Evolutionary conservation across 2,888 invertebrate species (phyloP), one percentile per base, ranked within the genome.

Genomic region (Erebia aethiops): DNA sequence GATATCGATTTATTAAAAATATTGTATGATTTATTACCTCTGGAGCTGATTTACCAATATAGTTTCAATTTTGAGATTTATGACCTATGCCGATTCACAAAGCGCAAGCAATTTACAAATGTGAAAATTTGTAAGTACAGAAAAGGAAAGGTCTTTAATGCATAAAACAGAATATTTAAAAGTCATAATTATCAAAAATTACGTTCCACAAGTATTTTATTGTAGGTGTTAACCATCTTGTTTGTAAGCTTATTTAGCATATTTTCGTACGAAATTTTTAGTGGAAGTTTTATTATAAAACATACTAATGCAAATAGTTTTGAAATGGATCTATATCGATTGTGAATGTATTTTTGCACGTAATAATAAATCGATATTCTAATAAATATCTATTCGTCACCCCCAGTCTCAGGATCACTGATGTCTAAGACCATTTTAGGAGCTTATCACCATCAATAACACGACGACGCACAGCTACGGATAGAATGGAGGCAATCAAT

Each of bases 381-480:
- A 65, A 65, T 54, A 54, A 65, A 65, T 54, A 65, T 67, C 58
- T 57, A 58, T 58, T 26, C 21, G 21, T 58, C 67, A 67, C 56
- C 49, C 49, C 16, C 41, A 67, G 77, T 79, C 82, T 82, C 77
- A 76, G 75, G 74, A 78, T 78, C 78, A 77, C 78, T 73, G 75
- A 74, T 77, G 69, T 69, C 73, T 71, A 66, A 66, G 70, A 70
- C 66, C 61, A 62, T 61, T 56, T 67, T 13, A 56, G 66, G 35
- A 49, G 61, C 56, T 66, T 54, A 70, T 62, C 61, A 66, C 26
- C 68, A 64, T 51, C 57, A 77, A 80, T 80, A 35, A 84, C 81
- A 80, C 79, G 79, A 83, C 80, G 82, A 46, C 66, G 66, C 81
- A 82, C 80, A 77, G 82, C 87, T 86, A 89, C 85, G 78, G 79